Conservation (phyloP, 1,140 invertebrate genomes). For the Carcinoscorpius rotundicauda region DNA sequence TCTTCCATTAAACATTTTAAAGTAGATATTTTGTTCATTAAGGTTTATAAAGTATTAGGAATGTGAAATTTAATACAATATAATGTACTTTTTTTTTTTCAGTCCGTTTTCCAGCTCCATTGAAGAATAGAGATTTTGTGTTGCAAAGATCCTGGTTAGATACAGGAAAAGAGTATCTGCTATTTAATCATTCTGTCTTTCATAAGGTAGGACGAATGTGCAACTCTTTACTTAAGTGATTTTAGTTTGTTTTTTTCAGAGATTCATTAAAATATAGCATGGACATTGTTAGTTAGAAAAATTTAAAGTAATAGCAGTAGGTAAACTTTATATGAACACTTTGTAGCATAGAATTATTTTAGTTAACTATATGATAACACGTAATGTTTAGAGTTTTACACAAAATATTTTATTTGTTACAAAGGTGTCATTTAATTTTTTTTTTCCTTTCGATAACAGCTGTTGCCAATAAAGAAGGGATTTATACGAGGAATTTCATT, state of each 20-base stretch:
- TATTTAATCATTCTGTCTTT: constrained; percentile 79
- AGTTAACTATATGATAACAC: background rate
- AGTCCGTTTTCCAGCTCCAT: constrained; percentile 75
- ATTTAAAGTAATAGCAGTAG: too few relatives aligned
- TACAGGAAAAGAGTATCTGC: constrained; percentile 65
- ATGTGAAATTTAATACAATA: background rate
- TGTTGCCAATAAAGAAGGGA: constrained; percentile 61
- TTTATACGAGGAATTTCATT: constrained; percentile 59
- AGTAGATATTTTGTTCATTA: too few relatives aligned
- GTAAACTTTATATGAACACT: background rate
- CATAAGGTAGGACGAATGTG: constrained; percentile 45
- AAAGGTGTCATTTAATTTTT: background rate
- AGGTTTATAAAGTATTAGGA: too few relatives aligned
- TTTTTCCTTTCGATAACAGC: constrained; percentile 33
- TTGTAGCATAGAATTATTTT: background rate
- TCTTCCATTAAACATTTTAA: too few relatives aligned
- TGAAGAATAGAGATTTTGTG: constrained; percentile 82
- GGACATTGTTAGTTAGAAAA: too few relatives aligned
- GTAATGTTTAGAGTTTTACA: too few relatives aligned
- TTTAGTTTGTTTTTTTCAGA: too few relatives aligned
- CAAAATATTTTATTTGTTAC: background rate
- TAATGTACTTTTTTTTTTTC: constrained; percentile 22
- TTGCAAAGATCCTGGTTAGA: constrained; percentile 82
- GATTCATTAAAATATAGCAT: too few relatives aligned
- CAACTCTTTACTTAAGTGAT: background rate